Base-by-base conservation (phyloP, 2,888 invertebrate species). In the Caenorhabditis angaria region DNA sequence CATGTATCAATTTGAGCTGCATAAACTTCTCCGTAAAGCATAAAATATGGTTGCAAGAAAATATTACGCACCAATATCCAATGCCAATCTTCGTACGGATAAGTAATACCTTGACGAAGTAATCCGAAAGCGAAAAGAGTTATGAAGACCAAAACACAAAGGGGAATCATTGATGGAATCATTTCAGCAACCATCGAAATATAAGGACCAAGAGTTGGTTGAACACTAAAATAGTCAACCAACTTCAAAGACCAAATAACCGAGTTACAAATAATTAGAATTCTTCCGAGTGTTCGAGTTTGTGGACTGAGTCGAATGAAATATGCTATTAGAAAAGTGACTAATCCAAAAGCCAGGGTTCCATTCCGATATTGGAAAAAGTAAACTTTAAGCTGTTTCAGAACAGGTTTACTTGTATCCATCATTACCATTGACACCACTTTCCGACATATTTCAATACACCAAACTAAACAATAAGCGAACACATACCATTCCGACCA, bases 141-240 rank as follows among this genome's bases (percentile, higher is more conserved):
- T 70, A 99, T 94, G 80, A 94, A 90, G 88, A 99, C 92, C 70
- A 99, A 92, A 77, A 96, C 94, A 78, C 97, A 94, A 88, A 97
- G 96, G 89, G 96, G 95, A 87, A 95, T 93, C 96, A 97, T 97
- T 88, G 97, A 95, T 12, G 88, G 87, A 54, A 90, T 76, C 96
- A 97, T 96, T 91, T 97, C 96, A 54, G 95, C 95, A 92, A 97
- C 96, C 94, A 99, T 99, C 70, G 95, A 96, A 77, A 99, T 95
- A 88, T 97, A 91, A 70, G 97, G 97, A 90, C 97, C 91, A 24
- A 91, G 88, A 90, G 95, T 95, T 90, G 96, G 96, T 90, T 96
- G 96, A 82, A 97, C 96, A 66, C 95, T 94, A 85, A 97, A 91
- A 87, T 96, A 94, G 89, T 96, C 96, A 76, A 97, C 73, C 88